Base-by-base conservation (phyloP, 2,888 invertebrate species). In the Drosophila longiperda region DNA sequence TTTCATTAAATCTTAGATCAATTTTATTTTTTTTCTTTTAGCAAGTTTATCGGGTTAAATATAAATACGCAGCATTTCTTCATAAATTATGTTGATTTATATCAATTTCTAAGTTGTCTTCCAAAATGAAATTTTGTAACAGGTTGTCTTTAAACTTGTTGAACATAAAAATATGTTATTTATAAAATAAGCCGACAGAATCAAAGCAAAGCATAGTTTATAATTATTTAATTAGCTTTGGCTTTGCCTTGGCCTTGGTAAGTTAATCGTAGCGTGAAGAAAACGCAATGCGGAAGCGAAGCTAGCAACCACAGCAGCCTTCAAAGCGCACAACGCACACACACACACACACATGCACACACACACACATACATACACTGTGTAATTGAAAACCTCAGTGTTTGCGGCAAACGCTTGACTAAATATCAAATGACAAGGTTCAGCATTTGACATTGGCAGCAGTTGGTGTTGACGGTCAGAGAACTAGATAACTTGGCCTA, bases 231-330 rank as follows among this genome's bases (percentile, higher is more conserved):
- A 29, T 38, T 20, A 36, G 20, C 33, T 49, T 34, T 15, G 8
- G n/a, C 29, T n/a, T 54, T 20, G 32, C 73, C 82, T 79, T 82
- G 86, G 73, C 89, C 90, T 89, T 89, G 83, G 88, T 90, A 88
- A 90, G 58, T 79, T 86, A 90, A 88, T 83, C 76, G 78, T 68
- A 57, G 89, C 88, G 82, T 88, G 82, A 88, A 83, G 71, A 70
- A 64, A 62, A 76, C 49, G 65, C 78, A 75, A 78, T 66, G 78
- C 78, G 81, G 81, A 78, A 88, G 68, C 69, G 6, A 29, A 29
- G 65, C 45, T 58, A 58, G 70, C 55, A 50, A 57, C 88, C 80
- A 45, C 80, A 80, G 33, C 63, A 65, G 64, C 70, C 71, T 72
- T 71, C 63, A 50, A 34, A 15, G n/a, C 15, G 38, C 15, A n/a